Percentiles rank a stretch among this genome's conserved stretches.
These are phyloP conservation scores for Rhingia rostrata DNA, from an alignment of 2,888 invertebrate genomes.

Conservation along the genomic window DNA sequence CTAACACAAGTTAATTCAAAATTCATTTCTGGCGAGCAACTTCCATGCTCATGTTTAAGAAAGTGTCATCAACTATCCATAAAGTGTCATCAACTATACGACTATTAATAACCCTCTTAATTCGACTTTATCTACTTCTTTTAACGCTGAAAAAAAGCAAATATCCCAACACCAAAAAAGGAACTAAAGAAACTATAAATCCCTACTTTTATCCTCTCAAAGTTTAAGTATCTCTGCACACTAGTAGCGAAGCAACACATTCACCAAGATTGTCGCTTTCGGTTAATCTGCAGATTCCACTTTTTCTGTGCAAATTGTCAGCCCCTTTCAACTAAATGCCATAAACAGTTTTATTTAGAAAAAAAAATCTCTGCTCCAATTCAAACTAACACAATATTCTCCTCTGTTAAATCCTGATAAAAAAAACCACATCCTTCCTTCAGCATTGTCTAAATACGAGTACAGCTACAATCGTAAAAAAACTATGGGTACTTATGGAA, in stretches of 20 bases:
- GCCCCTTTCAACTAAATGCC: constrained; percentile 53
- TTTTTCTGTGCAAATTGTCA: constrained; percentile 4
- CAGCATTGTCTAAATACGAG: constrained; percentile 26
- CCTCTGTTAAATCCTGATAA: constrained; percentile 33
- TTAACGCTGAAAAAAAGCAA: neutral
- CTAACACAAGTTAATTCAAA: too few relatives aligned
- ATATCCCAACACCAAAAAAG: neutral
- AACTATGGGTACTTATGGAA: constrained; percentile 28
- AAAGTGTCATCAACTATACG: too few relatives aligned
- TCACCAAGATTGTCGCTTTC: neutral
- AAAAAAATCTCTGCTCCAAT: constrained; percentile 30
- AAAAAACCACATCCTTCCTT: constrained; percentile 6
- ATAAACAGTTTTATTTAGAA: constrained; percentile 55
- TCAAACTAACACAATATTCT: constrained; percentile 45
- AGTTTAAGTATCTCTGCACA: neutral
- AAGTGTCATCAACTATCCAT: too few relatives aligned
- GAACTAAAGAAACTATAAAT: constrained; percentile 1
- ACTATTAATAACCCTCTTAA: neutral
- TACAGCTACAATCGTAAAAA: constrained; percentile 3
- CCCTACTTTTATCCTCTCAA: neutral
- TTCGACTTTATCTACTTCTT: neutral
- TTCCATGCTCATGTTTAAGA: too few relatives aligned
- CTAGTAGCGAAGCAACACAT: neutral
- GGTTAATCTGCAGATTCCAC: neutral
- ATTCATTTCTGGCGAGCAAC: too few relatives aligned